Evolutionary conservation across 1,140 invertebrate species (phyloP).

Genomic region (Nixonia krombeini): DNA sequence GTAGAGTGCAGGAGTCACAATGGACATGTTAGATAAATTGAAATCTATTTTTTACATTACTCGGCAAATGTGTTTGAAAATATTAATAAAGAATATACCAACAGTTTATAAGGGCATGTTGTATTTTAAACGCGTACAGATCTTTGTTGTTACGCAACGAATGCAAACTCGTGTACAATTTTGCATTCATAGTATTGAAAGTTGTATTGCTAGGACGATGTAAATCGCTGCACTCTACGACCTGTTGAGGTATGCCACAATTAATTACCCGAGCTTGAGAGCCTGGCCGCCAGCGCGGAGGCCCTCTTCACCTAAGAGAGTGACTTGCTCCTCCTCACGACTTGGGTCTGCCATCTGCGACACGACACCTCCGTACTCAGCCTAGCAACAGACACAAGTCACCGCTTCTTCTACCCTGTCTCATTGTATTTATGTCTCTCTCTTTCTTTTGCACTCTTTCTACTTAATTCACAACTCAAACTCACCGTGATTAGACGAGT

Average conservation of each 20-base stretch:
- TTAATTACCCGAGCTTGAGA: constrained; percentile 92
- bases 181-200: no score
- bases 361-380: constrained; percentile 75
- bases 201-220: no score
- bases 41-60: no score
- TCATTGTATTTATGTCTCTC: no score
- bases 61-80: no score
- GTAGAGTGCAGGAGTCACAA: constrained; percentile 53
- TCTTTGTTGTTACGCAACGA: no score
- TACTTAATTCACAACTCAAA: constrained; percentile 6
- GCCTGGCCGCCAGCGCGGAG: constrained; percentile 92
- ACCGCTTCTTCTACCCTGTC: constrained; percentile 68
- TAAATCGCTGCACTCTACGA: constrained; percentile 56
- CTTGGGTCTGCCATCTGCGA: constrained; percentile 92
- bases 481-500: neutral
- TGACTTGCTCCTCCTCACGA: constrained; percentile 93
- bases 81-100: no score
- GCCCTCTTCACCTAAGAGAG: constrained; percentile 94
- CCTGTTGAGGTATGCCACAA: constrained; percentile 58
- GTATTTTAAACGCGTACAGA: no score
- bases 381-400: constrained; percentile 76
- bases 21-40: neutral
- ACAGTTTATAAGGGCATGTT: no score
- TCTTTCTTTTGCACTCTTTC: constrained; percentile 21
- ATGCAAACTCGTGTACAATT: no score